Percentiles rank a stretch among this genome's conserved stretches.
phyloP scores from a whole-genome alignment of 2,888 invertebrate species.

The Eustalomyia histrio region DNA sequence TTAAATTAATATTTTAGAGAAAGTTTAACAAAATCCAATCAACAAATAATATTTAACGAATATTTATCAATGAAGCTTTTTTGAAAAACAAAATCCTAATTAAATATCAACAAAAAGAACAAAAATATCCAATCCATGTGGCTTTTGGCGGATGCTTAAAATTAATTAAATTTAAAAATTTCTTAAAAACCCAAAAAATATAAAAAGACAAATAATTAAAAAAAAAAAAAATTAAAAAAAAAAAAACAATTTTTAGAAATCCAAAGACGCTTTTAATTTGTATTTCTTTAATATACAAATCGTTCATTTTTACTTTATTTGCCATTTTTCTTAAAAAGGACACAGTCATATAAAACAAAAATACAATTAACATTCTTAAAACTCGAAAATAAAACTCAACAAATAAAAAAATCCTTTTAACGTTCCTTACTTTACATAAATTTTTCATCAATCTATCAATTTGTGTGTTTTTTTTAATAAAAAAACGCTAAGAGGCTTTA shows the following conservation, averaged over 20 bases:
- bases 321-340: slow-evolving; percentile 12
- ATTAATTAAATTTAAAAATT: slow-evolving; percentile 16
- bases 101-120: slow-evolving; percentile 29
- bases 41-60: slow-evolving; percentile 52
- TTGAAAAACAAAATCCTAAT: slow-evolving; percentile 41
- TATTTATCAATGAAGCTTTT: slow-evolving; percentile 48
- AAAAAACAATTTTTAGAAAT: slow-evolving; percentile 10
- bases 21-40: slow-evolving; percentile 25
- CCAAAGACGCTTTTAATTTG: slow-evolving; percentile 33
- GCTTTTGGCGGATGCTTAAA: slow-evolving; percentile 45
- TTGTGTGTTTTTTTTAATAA: slow-evolving; percentile 32
- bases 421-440: slow-evolving; percentile 50
- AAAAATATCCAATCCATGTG: slow-evolving; percentile 27
- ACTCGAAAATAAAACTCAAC: not conserved
- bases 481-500: slow-evolving; percentile 51
- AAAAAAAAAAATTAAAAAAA: slow-evolving; percentile 26
- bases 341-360: slow-evolving; percentile 28
- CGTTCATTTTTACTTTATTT: slow-evolving; percentile 26
- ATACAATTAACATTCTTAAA: not conserved
- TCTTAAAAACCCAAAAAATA: not conserved
- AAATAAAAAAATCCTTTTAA: slow-evolving; percentile 31
- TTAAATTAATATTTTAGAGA: slow-evolving; percentile 50
- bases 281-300: slow-evolving; percentile 21
- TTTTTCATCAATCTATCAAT: slow-evolving; percentile 26
- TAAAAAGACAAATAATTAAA: slow-evolving; percentile 17